Conservation (phyloP, 1,140 invertebrate genomes). For the Anagrus nilaparvatae region DNA sequence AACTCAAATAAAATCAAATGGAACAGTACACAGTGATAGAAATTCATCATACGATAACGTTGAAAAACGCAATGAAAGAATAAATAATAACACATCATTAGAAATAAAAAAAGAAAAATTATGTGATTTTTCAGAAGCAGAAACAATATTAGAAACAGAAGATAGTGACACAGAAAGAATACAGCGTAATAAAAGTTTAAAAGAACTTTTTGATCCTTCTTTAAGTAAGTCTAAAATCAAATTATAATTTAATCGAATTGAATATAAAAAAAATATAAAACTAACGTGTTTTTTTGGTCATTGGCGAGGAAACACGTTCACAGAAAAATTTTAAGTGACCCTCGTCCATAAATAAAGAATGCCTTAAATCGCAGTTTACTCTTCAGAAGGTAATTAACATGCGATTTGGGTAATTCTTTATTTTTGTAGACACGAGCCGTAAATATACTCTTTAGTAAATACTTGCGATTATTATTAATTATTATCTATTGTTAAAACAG, state of each 20-base stretch:
- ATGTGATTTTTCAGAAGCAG: slow-evolving; percentile 35
- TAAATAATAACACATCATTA: no score
- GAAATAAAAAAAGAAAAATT: no score
- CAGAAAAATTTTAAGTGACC: no score
- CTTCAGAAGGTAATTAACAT: no score
- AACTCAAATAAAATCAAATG: slow-evolving; percentile 30
- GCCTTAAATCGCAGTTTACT: no score
- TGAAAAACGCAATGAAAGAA: slow-evolving; percentile 37
- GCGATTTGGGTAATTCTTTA: no score
- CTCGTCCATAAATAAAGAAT: no score
- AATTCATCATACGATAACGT: slow-evolving; percentile 70
- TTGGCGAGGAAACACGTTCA: neutral
- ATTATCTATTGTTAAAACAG: no score
- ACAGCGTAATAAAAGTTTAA: slow-evolving; percentile 58
- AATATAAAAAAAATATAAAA: neutral
- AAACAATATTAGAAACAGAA: slow-evolving; percentile 36
- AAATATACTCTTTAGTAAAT: no score
- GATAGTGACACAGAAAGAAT: slow-evolving; percentile 37
- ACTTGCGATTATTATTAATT: no score
- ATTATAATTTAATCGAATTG: neutral
- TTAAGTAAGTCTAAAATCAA: slow-evolving; percentile 46
- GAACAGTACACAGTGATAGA: slow-evolving; percentile 41
- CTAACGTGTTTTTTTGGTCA: neutral
- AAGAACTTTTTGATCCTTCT: slow-evolving; percentile 60
- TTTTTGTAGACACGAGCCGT: no score